These are phyloP conservation scores for Clusia tigrina DNA, from an alignment of 2,888 invertebrate genomes.

Conservation along the genomic window DNA sequence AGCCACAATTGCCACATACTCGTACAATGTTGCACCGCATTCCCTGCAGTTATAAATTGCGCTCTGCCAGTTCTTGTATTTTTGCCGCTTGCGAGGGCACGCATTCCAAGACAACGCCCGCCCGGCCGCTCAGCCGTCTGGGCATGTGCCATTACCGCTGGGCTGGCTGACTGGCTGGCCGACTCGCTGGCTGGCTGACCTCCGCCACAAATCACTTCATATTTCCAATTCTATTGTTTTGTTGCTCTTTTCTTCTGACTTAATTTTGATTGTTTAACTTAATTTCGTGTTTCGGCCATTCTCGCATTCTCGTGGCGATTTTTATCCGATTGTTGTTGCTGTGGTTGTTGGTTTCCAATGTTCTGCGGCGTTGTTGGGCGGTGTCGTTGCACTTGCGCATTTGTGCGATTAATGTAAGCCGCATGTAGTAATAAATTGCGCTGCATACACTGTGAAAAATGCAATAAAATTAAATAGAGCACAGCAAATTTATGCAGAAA, in stretches of 20 bases:
- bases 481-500: too few species aligned
- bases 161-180: too few species aligned
- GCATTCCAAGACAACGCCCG: too few species aligned
- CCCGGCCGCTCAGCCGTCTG: too few species aligned
- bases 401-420: constrained; percentile 2
- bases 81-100: too few species aligned
- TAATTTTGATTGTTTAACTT: constrained; percentile 7
- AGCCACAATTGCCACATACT: too few species aligned
- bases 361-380: constrained; percentile 10
- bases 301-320: neutral
- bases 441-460: neutral
- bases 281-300: neutral
- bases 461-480: too few species aligned
- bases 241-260: neutral
- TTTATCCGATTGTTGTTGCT: constrained; percentile 14
- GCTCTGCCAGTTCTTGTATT: too few species aligned
- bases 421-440: constrained; percentile 1
- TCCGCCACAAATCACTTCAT: neutral
- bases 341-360: constrained; percentile 6
- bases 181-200: constrained; percentile 5
- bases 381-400: constrained; percentile 25
- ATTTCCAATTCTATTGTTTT: neutral
- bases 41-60: too few species aligned
- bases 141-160: too few species aligned
- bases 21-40: too few species aligned